Conservation (phyloP, 1,140 invertebrate genomes). For the Penaeus chinensis region DNA sequence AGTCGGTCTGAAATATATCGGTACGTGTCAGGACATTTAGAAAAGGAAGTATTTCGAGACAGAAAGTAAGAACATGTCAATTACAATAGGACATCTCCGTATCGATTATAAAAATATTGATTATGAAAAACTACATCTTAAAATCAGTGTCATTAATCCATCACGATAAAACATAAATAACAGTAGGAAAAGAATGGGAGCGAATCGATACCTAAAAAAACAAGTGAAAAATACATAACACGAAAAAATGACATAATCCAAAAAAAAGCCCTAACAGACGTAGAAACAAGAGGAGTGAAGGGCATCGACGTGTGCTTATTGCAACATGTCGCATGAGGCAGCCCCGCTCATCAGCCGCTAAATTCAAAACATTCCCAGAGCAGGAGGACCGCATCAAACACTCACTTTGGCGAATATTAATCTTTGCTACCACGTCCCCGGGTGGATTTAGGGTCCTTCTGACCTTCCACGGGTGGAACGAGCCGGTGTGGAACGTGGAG, state of each 20-base stretch:
- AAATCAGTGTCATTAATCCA: no score
- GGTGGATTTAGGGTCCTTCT: not conserved
- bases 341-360: constrained; percentile 35
- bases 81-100: no score
- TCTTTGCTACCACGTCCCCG: constrained; percentile 5
- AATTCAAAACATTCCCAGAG: constrained; percentile 51
- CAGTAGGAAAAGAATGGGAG: no score
- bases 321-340: constrained; percentile 10
- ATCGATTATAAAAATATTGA: no score
- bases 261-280: not conserved
- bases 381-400: not conserved
- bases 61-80: no score
- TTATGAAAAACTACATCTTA: no score
- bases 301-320: constrained; percentile 6
- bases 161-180: no score
- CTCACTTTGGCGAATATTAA: constrained; percentile 18
- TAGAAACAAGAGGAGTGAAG: constrained; percentile 6
- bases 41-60: no score
- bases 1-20: no score
- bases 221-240: not conserved
- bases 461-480: not conserved
- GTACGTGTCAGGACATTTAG: no score
- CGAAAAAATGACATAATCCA: not conserved
- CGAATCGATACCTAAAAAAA: no score
- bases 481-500: no score